Percentiles rank a stretch among this genome's conserved stretches.
Conservation (phyloP, 2,797 vertebrate genomes). For the Eidolon dupreanum region DNA sequence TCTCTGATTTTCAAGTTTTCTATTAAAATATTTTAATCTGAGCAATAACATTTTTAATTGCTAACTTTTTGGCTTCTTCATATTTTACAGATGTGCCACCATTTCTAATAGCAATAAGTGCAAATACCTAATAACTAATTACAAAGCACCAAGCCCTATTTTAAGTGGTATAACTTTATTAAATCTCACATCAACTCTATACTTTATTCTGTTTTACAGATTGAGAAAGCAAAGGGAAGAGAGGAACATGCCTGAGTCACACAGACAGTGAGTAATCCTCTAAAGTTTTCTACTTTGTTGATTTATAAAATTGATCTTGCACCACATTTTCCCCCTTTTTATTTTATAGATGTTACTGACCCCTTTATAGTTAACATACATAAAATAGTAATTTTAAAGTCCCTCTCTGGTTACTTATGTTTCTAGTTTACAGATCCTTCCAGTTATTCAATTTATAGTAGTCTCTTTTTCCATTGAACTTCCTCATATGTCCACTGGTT, state of each 20-base stretch:
- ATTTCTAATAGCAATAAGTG: not conserved
- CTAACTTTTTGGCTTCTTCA: not conserved
- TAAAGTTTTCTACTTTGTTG: not conserved
- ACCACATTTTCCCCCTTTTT: not conserved
- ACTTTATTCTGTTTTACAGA: not conserved
- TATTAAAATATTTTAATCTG: not conserved
- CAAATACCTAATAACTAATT: not conserved
- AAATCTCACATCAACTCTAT: not conserved
- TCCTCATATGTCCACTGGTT: not conserved
- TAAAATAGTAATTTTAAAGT: not conserved
- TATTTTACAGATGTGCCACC: not conserved
- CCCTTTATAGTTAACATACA: not conserved
- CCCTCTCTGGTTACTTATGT: not conserved
- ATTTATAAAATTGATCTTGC: not conserved
- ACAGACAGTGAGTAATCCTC: not conserved
- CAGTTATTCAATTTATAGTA: not conserved
- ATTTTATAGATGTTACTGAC: not conserved
- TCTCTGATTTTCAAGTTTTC: not conserved
- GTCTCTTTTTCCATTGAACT: not conserved
- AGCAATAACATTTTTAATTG: not conserved
- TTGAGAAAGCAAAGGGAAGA: rapidly evolving
- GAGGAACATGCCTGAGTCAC: not conserved
- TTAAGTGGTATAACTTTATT: not conserved
- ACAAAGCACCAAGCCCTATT: not conserved
- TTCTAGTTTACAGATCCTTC: not conserved